These are phyloP conservation scores for Cnemophilus loriae DNA, from an alignment of 2,113 vertebrate species.

Conservation along the genomic window DNA sequence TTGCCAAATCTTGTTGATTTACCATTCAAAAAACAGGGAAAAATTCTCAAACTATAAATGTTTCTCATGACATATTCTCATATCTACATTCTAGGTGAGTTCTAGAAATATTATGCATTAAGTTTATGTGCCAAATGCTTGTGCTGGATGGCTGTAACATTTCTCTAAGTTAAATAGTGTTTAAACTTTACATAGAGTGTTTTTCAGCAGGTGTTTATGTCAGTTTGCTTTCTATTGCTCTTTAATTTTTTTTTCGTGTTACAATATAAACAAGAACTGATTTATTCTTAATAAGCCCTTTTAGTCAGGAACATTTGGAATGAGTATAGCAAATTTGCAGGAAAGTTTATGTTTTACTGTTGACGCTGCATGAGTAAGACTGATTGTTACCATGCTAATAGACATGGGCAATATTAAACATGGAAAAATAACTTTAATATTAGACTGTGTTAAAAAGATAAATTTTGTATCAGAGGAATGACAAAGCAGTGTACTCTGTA, in stretches of 20 bases:
- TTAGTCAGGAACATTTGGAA: neutral
- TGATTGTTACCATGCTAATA: neutral
- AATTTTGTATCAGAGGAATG: neutral
- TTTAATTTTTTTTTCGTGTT: neutral
- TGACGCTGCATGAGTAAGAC: neutral
- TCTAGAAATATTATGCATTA: neutral
- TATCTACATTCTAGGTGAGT: neutral
- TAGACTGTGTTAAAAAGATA: neutral
- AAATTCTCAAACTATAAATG: neutral
- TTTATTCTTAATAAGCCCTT: neutral
- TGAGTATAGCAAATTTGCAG: neutral
- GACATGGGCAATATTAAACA: neutral
- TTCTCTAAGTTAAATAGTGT: neutral
- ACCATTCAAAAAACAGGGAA: neutral
- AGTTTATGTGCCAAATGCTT: neutral
- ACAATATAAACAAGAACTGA: neutral
- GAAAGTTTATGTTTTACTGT: neutral
- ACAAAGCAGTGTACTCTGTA: neutral
- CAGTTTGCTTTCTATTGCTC: neutral
- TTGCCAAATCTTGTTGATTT: neutral
- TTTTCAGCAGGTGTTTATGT: neutral
- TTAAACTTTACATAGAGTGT: neutral
- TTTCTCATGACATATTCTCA: neutral
- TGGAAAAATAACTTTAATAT: neutral
- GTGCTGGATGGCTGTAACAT: neutral